Evolutionary conservation across 2,113 vertebrate genomes (phyloP).

Genomic region (Brachypodius melanocephalos): DNA sequence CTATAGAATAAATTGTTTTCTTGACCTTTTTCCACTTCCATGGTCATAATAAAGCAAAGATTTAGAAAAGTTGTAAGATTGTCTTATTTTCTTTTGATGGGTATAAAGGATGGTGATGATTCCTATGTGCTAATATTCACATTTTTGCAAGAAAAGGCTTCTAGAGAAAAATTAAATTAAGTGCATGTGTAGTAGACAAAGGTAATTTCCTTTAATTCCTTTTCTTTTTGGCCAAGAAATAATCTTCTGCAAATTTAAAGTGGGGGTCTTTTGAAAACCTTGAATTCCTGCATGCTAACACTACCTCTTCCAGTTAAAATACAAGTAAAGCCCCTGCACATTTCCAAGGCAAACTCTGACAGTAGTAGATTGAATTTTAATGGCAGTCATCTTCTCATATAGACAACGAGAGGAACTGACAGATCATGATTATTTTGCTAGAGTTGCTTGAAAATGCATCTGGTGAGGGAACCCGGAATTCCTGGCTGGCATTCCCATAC

Average conservation of each 20-base stretch:
- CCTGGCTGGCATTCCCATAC: not conserved
- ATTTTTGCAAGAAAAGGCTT: not conserved
- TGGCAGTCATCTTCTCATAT: rapidly evolving
- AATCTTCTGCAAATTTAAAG: not conserved
- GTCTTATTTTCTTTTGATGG: not conserved
- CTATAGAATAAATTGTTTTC: not conserved
- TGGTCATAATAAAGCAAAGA: not conserved
- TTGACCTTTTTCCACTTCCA: not conserved
- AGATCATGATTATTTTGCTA: not conserved
- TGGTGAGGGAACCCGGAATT: not conserved
- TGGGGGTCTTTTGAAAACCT: not conserved
- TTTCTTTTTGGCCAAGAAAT: not conserved
- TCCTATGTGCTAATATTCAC: not conserved
- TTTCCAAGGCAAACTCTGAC: not conserved
- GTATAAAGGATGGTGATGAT: not conserved
- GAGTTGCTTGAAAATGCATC: not conserved
- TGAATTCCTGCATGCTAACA: not conserved
- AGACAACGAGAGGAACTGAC: not conserved
- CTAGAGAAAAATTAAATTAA: not conserved
- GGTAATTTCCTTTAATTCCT: not conserved
- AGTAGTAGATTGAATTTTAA: not conserved
- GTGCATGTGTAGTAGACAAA: rapidly evolving
- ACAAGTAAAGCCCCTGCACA: not conserved
- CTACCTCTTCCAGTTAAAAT: not conserved
- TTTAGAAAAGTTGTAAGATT: not conserved